Conservation (phyloP, 2,888 invertebrate species). For the Hypomecis punctinalis region DNA sequence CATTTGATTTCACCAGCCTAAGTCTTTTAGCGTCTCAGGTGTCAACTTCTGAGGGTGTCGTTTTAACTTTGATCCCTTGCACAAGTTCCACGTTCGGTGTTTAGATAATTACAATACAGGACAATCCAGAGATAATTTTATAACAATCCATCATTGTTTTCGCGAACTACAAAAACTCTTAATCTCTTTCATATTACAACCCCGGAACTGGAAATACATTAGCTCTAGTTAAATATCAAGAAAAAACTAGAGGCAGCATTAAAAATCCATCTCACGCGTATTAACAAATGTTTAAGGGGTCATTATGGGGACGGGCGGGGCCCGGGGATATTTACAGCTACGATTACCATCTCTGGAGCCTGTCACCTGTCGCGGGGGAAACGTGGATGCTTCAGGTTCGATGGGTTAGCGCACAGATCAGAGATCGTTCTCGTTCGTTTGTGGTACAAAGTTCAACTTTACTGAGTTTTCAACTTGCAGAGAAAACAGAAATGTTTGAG, state of each 20-base stretch:
- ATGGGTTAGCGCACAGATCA: too few relatives aligned
- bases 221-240: conserved; percentile 13
- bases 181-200: conserved; percentile 23
- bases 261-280: conserved; percentile 71
- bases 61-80: conserved; percentile 16
- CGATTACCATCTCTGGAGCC: conserved; percentile 46
- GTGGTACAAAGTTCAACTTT: neutral
- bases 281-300: conserved; percentile 74
- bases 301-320: conserved; percentile 58
- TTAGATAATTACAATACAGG: neutral
- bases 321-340: conserved; percentile 41
- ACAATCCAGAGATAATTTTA: too few relatives aligned
- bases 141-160: neutral
- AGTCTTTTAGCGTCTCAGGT: conserved; percentile 2
- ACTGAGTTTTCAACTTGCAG: too few relatives aligned
- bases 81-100: conserved; percentile 8
- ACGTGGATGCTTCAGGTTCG: neutral
- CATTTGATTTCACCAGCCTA: neutral
- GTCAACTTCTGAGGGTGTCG: conserved; percentile 14
- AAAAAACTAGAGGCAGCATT: conserved; percentile 61
- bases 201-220: conserved; percentile 33
- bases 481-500: too few relatives aligned
- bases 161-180: conserved; percentile 2
- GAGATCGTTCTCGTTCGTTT: too few relatives aligned
- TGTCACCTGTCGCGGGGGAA: conserved; percentile 12